Evolutionary conservation across 2,113 vertebrate species (phyloP).

Genomic region (Athene noctua): DNA sequence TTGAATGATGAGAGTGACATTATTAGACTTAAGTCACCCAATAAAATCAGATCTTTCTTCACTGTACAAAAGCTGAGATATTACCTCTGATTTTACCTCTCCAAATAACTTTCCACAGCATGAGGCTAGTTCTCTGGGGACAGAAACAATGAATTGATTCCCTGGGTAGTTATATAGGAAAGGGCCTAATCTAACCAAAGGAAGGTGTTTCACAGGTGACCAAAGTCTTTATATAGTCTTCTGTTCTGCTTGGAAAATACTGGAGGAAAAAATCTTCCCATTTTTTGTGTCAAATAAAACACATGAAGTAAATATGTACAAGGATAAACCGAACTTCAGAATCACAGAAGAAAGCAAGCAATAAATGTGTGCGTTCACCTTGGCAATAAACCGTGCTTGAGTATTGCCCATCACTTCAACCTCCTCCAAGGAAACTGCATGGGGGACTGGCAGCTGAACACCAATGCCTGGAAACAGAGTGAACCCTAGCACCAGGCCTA

Average conservation of each 20-base stretch:
- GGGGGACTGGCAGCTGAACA: not conserved
- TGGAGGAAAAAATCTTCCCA: not conserved
- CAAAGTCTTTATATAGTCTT: not conserved
- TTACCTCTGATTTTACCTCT: not conserved
- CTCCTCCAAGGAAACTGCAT: not conserved
- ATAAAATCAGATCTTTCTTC: not conserved
- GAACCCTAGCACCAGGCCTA: not conserved
- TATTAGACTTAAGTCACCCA: not conserved
- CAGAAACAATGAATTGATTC: not conserved
- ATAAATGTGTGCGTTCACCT: not conserved
- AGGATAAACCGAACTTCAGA: not conserved
- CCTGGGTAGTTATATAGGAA: not conserved
- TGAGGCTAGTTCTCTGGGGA: not conserved
- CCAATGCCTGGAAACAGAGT: not conserved
- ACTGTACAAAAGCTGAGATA: no score
- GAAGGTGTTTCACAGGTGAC: not conserved
- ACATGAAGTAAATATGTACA: not conserved
- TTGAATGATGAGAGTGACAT: not conserved
- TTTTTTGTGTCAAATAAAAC: not conserved
- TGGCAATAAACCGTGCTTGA: not conserved
- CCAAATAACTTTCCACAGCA: not conserved
- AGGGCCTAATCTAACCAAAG: not conserved
- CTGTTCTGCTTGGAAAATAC: not conserved
- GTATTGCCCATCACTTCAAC: not conserved
- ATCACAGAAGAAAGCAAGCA: not conserved